Base-by-base conservation (phyloP, 2,888 invertebrate species). In the Rhingia rostrata region DNA sequence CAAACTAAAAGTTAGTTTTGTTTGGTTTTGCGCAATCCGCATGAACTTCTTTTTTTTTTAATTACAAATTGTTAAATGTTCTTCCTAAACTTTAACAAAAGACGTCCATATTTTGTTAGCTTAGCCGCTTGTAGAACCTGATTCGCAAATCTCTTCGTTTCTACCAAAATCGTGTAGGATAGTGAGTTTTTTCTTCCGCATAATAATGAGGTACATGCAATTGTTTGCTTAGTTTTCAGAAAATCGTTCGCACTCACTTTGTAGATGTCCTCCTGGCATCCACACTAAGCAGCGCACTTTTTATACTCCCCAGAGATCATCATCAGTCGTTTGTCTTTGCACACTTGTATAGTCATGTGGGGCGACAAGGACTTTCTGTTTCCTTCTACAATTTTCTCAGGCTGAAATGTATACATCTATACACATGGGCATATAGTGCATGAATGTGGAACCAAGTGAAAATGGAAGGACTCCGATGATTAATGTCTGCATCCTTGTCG, bases 291-390 rank as follows among this genome's bases (percentile, higher is more conserved):
- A 67, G 61, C 53, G 67, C 45, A 69, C 39, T 77, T 61, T 75
- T 58, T 67, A 10, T 32, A 33, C 72, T 73, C 78, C 56, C 69
- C 32, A 60, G 83, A 78, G 72, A 73, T 83, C 73, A 72, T 82
- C 82, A 51, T 64, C 70, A 67, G 45, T 78, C 83, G 69, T 83
- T 83, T 83, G 78, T 79, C 73, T 79, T 83, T 83, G 43, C 61
- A 79, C 83, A 79, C 73, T 78, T 69, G 39, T 69, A 79, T 74
- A 83, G 73, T 67, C 78, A 83, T 83, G 73, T 83, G 83, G 83
- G 78, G 64, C 83, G 22, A 22, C 22, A 22, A 83, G 78, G 73
- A 78, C 73, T 61, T 83, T 78, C 78, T 78, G 69, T 51, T 83
- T 83, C 79, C 79, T 83, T 83, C 35, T 75, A 45, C 7, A 49